Evolutionary conservation across 2,888 invertebrate genomes (phyloP), one percentile per base, ranked within the genome.

Genomic region (Cheilosia scutellata): DNA sequence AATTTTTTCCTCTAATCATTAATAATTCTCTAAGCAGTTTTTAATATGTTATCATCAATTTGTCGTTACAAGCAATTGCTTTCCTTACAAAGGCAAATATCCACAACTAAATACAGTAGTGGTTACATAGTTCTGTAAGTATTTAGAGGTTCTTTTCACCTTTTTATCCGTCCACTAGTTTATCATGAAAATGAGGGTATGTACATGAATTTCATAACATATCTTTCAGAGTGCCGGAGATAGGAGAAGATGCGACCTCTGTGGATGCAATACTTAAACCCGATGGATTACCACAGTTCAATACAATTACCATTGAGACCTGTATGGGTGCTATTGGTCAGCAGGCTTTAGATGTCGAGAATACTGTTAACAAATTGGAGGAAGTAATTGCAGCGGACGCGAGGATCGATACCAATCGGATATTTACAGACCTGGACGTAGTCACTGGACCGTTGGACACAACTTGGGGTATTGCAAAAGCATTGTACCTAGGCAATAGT

Each of bases 381-480:
- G 93, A 94, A 65, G 92, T 93, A 42, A 89, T 95, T 27, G 88
- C 89, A 0, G 88, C 91, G n/a, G 76, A 40, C 71, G 91, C 88
- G 88, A 90, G 89, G 20, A 86, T 90, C 13, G 90, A 93, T 53
- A 93, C 94, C 66, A 94, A 96, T 91, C 93, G 95, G 57, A 95
- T 97, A 60, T 94, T 98, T 82, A 93, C 95, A 87, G 96, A 96
- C 0, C 90, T 98, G 31, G 98, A 98, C 90, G 94, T 94, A 88
- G 91, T 95, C 1, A 95, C 95, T 40, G 94, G 94, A 0, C 95
- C 96, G 9, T 92, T 98, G 60, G 96, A 97, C 90, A 94, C 95
- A 62, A 97, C 97, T 4, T 98, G 97, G 97, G 97, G 97, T 9
- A 94, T 97, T 88, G 95, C 97, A 0, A 98, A 97, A 92, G 95